Conservation (phyloP, 1,140 invertebrate genomes). For the Trialeurodes vaporariorum region DNA sequence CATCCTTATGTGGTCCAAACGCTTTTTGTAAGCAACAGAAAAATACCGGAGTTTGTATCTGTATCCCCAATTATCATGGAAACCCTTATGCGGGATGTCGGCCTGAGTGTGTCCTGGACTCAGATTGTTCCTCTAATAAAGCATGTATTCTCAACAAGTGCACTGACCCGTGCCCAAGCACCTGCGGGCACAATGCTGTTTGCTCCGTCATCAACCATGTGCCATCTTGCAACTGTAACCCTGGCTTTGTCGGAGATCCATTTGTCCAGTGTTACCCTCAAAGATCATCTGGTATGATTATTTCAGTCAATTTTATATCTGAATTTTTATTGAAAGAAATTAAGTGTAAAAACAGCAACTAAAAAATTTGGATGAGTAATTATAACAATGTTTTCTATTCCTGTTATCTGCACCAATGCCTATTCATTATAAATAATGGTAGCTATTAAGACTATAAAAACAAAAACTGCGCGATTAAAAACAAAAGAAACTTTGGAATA, state of each 20-base stretch:
- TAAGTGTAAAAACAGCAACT: too few relatives aligned
- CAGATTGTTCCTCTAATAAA: slow-evolving; percentile 41
- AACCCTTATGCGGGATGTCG: slow-evolving; percentile 39
- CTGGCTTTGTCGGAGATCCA: slow-evolving; percentile 39
- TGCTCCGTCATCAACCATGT: slow-evolving; percentile 48
- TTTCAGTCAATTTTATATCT: too few relatives aligned
- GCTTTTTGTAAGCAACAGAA: slow-evolving; percentile 41
- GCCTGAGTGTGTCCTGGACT: slow-evolving; percentile 43
- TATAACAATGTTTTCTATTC: too few relatives aligned
- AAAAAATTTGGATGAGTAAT: too few relatives aligned
- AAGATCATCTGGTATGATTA: too few relatives aligned
- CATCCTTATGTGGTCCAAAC: slow-evolving; percentile 55
- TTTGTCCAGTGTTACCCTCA: slow-evolving; percentile 33
- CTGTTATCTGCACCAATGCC: too few relatives aligned
- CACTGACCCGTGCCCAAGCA: slow-evolving; percentile 43
- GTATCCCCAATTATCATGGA: slow-evolving; percentile 47
- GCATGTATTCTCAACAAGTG: slow-evolving; percentile 36
- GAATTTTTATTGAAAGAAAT: too few relatives aligned
- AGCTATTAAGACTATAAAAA: too few relatives aligned
- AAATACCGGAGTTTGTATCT: slow-evolving; percentile 46
- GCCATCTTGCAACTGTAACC: slow-evolving; percentile 47
- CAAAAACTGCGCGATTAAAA: too few relatives aligned
- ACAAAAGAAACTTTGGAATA: too few relatives aligned
- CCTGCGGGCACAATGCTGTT: slow-evolving; percentile 38
- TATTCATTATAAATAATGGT: too few relatives aligned